Conservation (phyloP, 2,888 invertebrate species). For the Thumatha senex region DNA sequence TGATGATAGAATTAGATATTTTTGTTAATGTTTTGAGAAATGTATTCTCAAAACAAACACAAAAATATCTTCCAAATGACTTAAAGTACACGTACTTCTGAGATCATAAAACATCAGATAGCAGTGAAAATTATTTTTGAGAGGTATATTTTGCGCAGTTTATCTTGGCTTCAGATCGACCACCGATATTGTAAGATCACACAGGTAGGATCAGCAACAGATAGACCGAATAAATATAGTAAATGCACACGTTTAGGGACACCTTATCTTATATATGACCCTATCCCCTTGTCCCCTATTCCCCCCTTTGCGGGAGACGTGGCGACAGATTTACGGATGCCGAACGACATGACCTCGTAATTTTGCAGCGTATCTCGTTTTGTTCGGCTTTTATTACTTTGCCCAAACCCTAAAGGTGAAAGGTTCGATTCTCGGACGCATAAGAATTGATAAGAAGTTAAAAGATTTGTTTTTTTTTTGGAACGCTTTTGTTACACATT, state of each 20-base stretch:
- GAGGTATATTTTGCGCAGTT: no score
- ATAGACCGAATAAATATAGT: not conserved
- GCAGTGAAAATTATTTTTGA: no score
- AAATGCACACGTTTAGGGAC: constrained; percentile 15
- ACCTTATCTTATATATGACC: constrained; percentile 36
- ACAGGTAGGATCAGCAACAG: no score
- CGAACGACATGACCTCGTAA: constrained; percentile 44
- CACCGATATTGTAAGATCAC: no score
- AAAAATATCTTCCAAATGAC: no score
- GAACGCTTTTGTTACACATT: not conserved
- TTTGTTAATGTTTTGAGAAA: no score
- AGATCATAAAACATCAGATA: no score
- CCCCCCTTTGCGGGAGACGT: constrained; percentile 23
- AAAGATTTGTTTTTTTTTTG: constrained; percentile 27
- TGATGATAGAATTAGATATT: no score
- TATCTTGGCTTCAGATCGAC: no score
- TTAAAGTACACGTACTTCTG: no score
- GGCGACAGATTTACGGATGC: constrained; percentile 42
- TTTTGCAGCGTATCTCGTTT: constrained; percentile 39
- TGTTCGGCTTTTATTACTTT: constrained; percentile 40
- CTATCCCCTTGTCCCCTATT: not conserved
- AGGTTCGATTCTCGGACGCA: constrained; percentile 34
- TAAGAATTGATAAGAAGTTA: constrained; percentile 32
- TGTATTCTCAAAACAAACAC: no score
- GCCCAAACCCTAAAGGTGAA: constrained; percentile 36